Base-by-base conservation (phyloP, 2,113 vertebrate species). In the Chroicocephalus ridibundus region DNA sequence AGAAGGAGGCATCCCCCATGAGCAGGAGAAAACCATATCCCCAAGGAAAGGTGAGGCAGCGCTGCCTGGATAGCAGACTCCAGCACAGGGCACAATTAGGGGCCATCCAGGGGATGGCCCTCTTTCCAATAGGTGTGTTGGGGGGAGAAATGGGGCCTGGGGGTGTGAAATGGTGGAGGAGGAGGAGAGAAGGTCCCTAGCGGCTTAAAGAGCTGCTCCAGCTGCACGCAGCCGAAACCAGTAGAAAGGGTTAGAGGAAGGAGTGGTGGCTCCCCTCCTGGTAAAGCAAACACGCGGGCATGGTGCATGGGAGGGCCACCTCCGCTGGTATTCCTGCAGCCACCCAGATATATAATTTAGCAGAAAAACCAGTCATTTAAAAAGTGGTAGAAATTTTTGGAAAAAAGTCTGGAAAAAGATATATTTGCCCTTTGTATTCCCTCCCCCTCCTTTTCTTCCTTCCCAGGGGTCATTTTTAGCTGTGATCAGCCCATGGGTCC, bases 211-310 rank as follows among this genome's bases (percentile, higher is more conserved):
- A 49, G 21, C 51, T 17, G 36, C 34, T 81, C 31, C 42, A 57
- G 58, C 24, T n/a, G 19, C 36, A 32, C 0, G 0, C 25, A 82
- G 42, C 55, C 0, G 1, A 76, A 75, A 54, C 10, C 47, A 89
- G 65, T 12, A 26, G 87, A 51, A 82, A n/a, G 38, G 19, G 22
- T 3, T 52, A 46, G 74, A 85, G 69, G 42, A 71, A 71, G 82
- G 84, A 38, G 38, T 18, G 69, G 27, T 68, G 20, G 14, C 31
- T 70, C 42, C 38, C 32, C 25, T 90, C 70, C 79, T 8, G 1
- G 60, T 27, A 82, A 75, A 82, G 66, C 38, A 94, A 88, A 88
- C 61, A 44, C 0, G 0, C 1, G 6, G 64, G 5, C n/a, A 16
- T 4, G 29, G 70, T 13, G 22, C 20, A 13, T 4, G 5, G 74